phyloP scores from a whole-genome alignment of 2,888 invertebrate species.

The Harpalus rufipes region DNA sequence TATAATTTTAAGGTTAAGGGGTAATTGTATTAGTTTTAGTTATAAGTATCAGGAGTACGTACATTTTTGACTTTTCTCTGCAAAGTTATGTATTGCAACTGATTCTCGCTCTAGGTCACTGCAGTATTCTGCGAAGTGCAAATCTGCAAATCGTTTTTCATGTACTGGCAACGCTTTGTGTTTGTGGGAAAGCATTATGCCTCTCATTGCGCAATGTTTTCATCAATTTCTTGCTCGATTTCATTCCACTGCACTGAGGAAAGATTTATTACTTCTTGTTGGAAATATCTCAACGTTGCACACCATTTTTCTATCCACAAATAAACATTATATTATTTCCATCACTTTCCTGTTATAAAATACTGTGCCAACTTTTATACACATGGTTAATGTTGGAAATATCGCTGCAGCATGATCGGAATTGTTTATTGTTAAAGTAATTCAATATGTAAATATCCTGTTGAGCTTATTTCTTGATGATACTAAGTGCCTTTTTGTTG shows the following conservation, averaged over 20 bases:
- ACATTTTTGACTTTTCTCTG: too few species aligned
- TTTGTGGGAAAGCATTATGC: not conserved
- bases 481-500: too few species aligned
- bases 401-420: too few species aligned
- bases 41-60: too few species aligned
- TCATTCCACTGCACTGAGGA: not conserved
- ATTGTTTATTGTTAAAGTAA: too few species aligned
- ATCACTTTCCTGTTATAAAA: not conserved
- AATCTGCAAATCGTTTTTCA: not conserved
- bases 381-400: too few species aligned
- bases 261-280: not conserved
- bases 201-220: slow-evolving; percentile 1
- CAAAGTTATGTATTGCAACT: not conserved
- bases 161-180: not conserved
- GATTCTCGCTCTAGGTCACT: not conserved
- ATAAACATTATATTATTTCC: not conserved
- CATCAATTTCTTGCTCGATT: slow-evolving; percentile 5
- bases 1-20: too few species aligned
- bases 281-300: not conserved
- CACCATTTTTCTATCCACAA: not conserved
- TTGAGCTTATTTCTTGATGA: too few species aligned
- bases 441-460: too few species aligned
- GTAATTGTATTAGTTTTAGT: too few species aligned
- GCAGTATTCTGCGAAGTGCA: not conserved
- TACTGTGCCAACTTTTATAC: not conserved